Evolutionary conservation across 2,888 invertebrate genomes (phyloP), one percentile per base, ranked within the genome.

Genomic region (Archips xylosteana): DNA sequence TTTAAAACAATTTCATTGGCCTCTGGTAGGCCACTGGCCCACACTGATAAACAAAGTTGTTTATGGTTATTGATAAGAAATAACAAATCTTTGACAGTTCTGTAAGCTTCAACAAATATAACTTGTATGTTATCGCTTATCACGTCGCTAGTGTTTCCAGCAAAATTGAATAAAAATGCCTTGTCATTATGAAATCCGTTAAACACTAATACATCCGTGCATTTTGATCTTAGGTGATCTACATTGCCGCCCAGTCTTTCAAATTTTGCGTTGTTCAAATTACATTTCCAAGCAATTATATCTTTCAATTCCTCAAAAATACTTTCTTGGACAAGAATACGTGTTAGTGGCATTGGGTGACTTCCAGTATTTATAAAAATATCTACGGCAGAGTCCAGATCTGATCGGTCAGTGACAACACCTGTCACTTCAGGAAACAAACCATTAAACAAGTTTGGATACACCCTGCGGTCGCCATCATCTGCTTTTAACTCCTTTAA

Each of bases 21-120:
- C 75, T 85, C 84, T 0, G 86, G 81, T 2, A 85, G 69, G 45
- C 85, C 83, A 45, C 80, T 83, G 8, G 82, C 82, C 91, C 91
- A 92, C 4, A 90, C 74, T 0, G 90, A 89, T 15, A 89, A 65
- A 59, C 79, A 85, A 23, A 76, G 77, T n/a, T 82, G 77, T 2
- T 75, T 67, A 2, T 76, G 73, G 13, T 78, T 70, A 2, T 79
- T 69, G 0, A 87, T 9, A 9, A 91, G 61, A 13, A 83, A 72
- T n/a, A 90, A 66, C 45, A 89, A 75, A 69, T 91, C 91, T 75
- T 89, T 89, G 1, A 80, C 83, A 0, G 89, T 91, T 74, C 91
- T 84, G 76, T 87, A 92, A 0, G 86, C 84, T 75, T 89, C 88
- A 0, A 89, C 78, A 0, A 69, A 15, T 8, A 84, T 78, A 0